Evolutionary conservation across 2,888 invertebrate genomes (phyloP), one percentile per base, ranked within the genome.

Genomic region (Drosophila anomelani): DNA sequence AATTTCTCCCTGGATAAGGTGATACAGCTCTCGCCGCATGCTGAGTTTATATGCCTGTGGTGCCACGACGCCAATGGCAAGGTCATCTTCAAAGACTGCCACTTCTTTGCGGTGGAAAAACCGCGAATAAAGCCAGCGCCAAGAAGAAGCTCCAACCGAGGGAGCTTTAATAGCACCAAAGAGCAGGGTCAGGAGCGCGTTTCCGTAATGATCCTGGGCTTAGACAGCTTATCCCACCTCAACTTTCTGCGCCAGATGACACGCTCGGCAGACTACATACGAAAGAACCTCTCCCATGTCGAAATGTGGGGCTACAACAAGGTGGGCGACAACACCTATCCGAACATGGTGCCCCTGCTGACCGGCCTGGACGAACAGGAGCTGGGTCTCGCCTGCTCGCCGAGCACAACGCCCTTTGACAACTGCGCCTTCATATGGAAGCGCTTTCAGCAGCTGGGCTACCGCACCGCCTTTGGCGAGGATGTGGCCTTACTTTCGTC

Each of bases 251-350:
- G 98, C 49, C 96, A 96, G 82, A 96, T 98, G 96, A 96, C 96
- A 0, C 94, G 94, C 85, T 96, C 97, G 0, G 92, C 93, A 4
- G 88, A 92, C 2, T 94, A 94, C 76, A 92, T 96, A 34, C 93
- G 94, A 67, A 92, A 94, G 17, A 80, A 89, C 15, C 72, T 90
- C 0, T 75, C 85, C 7, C 85, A 94, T 15, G 94, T 96, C 57
- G 97, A 97, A 90, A 93, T 98, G 90, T 92, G 96, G 78, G 98
- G 98, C 7, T 98, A 97, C 92, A 98, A 97, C 90, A 98, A 98
- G 94, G 96, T 98, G 10, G 98, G 95, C 4, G 98, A 98, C 92
- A 98, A 98, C 91, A 98, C 98, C 0, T 98, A 96, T 91, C 97
- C 98, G 0, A 98, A 98, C 92, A 91, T 98, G 68, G 94, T 96